Percentiles rank a stretch among this genome's conserved stretches.
Conservation (phyloP, 2,888 invertebrate species). For the Aporophyla lueneburgensis region DNA sequence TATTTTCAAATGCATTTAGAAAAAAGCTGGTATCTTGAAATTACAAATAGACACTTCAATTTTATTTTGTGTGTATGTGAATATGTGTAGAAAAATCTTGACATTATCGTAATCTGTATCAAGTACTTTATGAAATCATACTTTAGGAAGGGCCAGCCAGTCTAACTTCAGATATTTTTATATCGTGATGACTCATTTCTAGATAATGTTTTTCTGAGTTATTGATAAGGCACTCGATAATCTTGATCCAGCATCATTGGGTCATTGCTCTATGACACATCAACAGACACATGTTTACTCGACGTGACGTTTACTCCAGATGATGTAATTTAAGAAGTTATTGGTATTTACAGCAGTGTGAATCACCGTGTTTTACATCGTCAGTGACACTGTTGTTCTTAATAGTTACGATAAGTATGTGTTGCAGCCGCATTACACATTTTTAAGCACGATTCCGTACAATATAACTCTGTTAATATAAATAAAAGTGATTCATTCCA, state of each 20-base stretch:
- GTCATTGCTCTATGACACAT: neutral
- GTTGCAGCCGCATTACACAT: no score
- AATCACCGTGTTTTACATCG: neutral
- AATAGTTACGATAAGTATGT: neutral
- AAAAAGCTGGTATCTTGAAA: no score
- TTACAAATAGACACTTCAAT: no score
- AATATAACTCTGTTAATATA: neutral
- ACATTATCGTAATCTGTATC: no score
- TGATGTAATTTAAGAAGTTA: neutral
- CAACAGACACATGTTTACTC: neutral
- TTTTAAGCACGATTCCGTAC: neutral
- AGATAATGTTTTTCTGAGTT: neutral
- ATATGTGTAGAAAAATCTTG: no score
- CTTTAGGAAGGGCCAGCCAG: neutral
- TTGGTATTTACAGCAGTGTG: neutral
- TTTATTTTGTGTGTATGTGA: no score
- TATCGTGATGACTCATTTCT: neutral
- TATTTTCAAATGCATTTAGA: no score
- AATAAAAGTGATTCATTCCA: neutral
- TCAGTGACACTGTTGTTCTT: neutral
- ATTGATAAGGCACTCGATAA: neutral
- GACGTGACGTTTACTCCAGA: neutral
- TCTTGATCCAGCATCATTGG: slow-evolving; percentile 3
- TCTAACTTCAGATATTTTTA: neutral
- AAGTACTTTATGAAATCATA: neutral